Evolutionary conservation across 37 sponge, comb jelly and placozoan genomes (phyloP).

Genomic region (Beroe forskalii): DNA sequence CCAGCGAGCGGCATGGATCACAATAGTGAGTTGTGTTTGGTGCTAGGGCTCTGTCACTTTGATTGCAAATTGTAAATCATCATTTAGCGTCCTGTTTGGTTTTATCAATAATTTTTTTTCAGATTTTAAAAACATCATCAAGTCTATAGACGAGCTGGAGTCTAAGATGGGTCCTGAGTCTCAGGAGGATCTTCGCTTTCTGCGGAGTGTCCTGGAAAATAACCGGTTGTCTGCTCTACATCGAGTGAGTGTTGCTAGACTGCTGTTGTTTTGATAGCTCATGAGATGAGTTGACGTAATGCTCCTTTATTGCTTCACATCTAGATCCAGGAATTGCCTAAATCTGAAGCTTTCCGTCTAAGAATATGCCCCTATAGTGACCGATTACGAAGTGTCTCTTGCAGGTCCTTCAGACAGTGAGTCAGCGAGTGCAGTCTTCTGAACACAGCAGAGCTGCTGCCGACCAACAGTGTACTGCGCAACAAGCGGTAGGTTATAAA

Average conservation of each 20-base stretch:
- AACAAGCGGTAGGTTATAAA: no score
- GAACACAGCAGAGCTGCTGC: no score
- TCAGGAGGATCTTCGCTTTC: conserved; percentile 20
- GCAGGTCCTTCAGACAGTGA: not conserved
- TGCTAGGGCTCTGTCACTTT: not conserved
- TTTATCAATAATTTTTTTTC: not conserved
- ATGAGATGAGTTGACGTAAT: no score
- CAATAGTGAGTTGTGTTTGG: not conserved
- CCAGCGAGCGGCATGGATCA: not conserved
- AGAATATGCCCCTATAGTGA: no score
- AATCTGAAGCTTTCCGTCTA: no score
- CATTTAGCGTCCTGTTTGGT: not conserved
- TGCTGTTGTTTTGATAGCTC: no score
- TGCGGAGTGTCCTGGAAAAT: conserved; percentile 1
- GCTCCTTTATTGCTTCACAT: no score
- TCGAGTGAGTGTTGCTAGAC: not conserved
- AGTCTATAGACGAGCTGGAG: not conserved
- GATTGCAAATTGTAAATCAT: not conserved
- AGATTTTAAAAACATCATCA: conserved; percentile 57
- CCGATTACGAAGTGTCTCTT: no score
- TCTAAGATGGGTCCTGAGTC: not conserved
- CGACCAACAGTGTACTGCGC: no score
- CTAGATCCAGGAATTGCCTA: no score
- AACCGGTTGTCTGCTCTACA: conserved; percentile 38
- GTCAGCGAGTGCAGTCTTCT: not conserved